Base-by-base conservation (phyloP, 2,797 vertebrate species). In the Mallotus villosus region DNA sequence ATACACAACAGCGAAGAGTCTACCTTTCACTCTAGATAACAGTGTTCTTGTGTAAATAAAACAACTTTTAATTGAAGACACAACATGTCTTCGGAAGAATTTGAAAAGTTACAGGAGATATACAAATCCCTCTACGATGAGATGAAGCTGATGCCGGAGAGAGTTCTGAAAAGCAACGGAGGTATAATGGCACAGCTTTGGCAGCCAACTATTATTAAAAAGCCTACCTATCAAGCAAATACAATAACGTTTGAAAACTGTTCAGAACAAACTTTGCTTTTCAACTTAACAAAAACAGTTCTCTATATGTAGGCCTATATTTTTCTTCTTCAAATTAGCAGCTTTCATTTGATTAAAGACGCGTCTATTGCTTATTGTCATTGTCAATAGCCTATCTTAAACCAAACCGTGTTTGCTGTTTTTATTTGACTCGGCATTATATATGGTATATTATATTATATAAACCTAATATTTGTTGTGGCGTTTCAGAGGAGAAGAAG, bases 51-150 rank as follows among this genome's bases (percentile, higher is more conserved):
- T 41, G 46, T 37, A 22, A 62, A 41, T 9, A 25, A 46, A 29
- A 1, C 32, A 2, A 22, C 60, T n/a, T 19, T 19, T 17, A 14
- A 9, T 29, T 60, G 4, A 63, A 63, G 62, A 41, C 32, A 55
- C 21, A 79, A 70, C 22, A 94, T 93, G 86, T 97, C 97, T 25
- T 98, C 96, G 1, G 96, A 97, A 84, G 95, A 97, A 75, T 93
- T 95, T 72, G 96, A 98, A 90, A 96, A 96, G 84, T 82, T 98
- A 67, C 95, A 97, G 21, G 97, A 99, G 73, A 95, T 97, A 67
- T 99, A 92, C 83, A 92, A 72, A 21, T 92, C 90, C 0, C 79
- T 97, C 63, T 94, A 94, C 17, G 94, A 94, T 0, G 92, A 96
- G 49, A 85, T 98, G 1, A 93, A 87, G 71, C 84, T 88, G 17